Conservation (phyloP, 2,797 vertebrate species). For the Rhinatrema bivittatum region DNA sequence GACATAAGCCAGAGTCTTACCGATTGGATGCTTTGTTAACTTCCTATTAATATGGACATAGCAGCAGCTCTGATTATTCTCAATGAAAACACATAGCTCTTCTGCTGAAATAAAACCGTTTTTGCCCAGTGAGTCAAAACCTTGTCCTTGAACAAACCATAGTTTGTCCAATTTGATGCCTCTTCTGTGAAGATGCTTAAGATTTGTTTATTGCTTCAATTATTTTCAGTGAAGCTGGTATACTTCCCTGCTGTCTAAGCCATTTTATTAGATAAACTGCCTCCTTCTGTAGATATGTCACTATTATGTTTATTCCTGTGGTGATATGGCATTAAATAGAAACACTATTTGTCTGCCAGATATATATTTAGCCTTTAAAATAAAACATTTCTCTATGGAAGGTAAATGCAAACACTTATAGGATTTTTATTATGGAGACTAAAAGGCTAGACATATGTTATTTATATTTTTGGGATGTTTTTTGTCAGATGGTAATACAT, state of each 20-base stretch:
- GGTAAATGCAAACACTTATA: no score
- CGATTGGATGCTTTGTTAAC: no score
- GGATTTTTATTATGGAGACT: no score
- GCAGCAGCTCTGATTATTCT: no score
- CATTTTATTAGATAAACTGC: background rate
- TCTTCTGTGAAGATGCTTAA: background rate
- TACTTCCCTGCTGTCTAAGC: background rate
- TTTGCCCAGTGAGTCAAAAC: no score
- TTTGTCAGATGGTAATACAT: no score
- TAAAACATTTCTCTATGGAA: background rate
- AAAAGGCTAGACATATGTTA: no score
- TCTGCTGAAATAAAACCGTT: no score
- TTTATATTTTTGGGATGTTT: no score
- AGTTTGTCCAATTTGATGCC: background rate
- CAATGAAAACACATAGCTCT: no score
- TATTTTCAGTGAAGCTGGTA: background rate
- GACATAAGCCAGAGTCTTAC: no score
- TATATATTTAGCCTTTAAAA: background rate
- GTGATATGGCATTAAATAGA: background rate
- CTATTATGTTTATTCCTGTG: background rate
- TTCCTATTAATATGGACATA: no score
- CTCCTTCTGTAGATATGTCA: background rate
- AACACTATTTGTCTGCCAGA: background rate
- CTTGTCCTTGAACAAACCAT: background rate
- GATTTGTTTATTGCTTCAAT: background rate